A percentile compares a stretch with the other conserved stretches of the same genome.
These are phyloP conservation scores for Drosophila sucinea DNA, from an alignment of 1,140 invertebrate genomes.

Conservation along the genomic window DNA sequence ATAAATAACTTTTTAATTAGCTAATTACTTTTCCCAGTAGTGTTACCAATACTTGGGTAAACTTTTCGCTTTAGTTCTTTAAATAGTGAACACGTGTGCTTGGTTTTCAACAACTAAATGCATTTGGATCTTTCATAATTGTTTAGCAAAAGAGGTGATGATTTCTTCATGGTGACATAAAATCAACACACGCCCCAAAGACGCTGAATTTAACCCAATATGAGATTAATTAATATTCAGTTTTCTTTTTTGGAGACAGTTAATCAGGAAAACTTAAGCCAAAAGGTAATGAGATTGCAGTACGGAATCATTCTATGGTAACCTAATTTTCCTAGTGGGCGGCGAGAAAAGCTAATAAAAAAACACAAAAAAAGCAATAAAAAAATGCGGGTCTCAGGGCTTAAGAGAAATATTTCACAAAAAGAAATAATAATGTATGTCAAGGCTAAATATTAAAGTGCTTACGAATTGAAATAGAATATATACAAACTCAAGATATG, in stretches of 20 bases:
- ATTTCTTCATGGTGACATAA: slow-evolving; percentile 36
- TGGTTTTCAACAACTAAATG: neutral
- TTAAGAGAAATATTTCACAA: neutral
- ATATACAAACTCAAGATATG: neutral
- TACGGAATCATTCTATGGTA: neutral
- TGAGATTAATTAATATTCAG: slow-evolving; percentile 43
- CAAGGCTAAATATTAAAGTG: slow-evolving; percentile 2
- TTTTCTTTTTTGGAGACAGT: slow-evolving; percentile 41
- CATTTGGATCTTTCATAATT: slow-evolving; percentile 7
- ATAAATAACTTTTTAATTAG: no score
- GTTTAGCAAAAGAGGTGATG: slow-evolving; percentile 31
- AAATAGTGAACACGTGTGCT: neutral
- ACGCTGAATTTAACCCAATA: slow-evolving; percentile 44
- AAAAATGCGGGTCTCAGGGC: neutral
- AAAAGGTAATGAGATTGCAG: slow-evolving; percentile 15
- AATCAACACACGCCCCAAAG: slow-evolving; percentile 20
- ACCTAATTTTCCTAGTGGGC: neutral
- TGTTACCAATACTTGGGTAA: neutral
- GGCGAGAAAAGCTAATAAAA: neutral
- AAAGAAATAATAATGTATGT: neutral
- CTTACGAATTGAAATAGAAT: neutral
- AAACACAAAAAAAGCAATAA: neutral
- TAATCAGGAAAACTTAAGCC: slow-evolving; percentile 37
- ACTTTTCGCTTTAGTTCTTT: neutral
- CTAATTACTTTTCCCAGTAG: no score